These are phyloP conservation scores for Eupithecia insigniata DNA, from an alignment of 2,888 invertebrate genomes.

Conservation along the genomic window DNA sequence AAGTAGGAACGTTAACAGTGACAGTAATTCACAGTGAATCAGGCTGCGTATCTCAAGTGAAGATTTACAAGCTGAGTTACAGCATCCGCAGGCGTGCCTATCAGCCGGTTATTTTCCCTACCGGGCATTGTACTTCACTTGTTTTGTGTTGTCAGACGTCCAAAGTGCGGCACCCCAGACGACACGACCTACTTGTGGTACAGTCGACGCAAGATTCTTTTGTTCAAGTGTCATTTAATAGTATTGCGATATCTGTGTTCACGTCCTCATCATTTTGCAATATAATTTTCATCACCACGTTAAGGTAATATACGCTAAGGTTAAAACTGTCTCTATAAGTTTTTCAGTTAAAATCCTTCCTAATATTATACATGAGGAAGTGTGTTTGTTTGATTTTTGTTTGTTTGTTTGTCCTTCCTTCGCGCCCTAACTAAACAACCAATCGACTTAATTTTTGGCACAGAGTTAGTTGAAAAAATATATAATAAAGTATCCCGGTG, in stretches of 20 bases:
- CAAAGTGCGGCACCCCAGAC: slow-evolving; percentile 74
- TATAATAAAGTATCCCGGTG: no score
- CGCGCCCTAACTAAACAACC: no score
- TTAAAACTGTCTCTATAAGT: not conserved
- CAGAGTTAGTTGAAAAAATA: no score
- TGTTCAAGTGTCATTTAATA: not conserved
- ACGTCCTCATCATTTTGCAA: not conserved
- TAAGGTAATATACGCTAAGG: not conserved
- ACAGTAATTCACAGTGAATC: not conserved
- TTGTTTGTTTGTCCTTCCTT: no score
- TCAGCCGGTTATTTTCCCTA: slow-evolving; percentile 52
- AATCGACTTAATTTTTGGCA: no score
- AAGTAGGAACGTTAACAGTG: not conserved
- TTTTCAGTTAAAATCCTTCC: not conserved
- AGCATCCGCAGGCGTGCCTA: slow-evolving; percentile 7
- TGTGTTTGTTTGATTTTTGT: no score
- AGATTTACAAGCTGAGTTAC: slow-evolving; percentile 2
- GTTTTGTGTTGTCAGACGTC: slow-evolving; percentile 57
- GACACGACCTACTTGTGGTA: slow-evolving; percentile 58
- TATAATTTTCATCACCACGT: not conserved
- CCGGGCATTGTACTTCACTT: slow-evolving; percentile 47
- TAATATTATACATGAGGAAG: no score
- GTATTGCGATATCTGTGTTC: not conserved
- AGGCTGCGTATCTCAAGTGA: not conserved
- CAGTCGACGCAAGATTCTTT: not conserved